Conservation (phyloP, 2,113 vertebrate species). For the Xenopus borealis region DNA sequence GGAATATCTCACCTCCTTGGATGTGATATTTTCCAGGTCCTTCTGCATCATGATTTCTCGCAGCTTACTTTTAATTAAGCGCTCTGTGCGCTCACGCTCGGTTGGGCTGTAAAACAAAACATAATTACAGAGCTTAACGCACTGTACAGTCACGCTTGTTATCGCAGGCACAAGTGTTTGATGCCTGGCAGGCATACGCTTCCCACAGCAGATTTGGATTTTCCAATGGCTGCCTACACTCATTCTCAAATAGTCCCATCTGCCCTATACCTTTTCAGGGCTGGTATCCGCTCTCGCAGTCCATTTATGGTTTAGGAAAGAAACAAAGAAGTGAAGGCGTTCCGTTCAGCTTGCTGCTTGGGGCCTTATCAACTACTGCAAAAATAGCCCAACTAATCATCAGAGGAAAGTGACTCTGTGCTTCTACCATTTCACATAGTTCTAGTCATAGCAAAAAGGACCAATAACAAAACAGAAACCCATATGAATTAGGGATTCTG, state of each 20-base stretch:
- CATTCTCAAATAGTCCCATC: slow-evolving; percentile 3
- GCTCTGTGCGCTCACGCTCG: slow-evolving; percentile 88
- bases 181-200: slow-evolving; percentile 14
- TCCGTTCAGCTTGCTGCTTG: slow-evolving; percentile 62
- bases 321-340: slow-evolving; percentile 59
- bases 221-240: slow-evolving; percentile 31
- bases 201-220: background rate
- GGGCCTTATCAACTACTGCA: slow-evolving; percentile 66
- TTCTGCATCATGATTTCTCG: slow-evolving; percentile 99
- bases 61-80: slow-evolving; percentile 89
- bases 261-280: slow-evolving; percentile 62
- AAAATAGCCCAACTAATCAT: slow-evolving; percentile 73
- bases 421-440: too few species aligned
- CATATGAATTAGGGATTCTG: too few species aligned
- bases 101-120: slow-evolving; percentile 77
- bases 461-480: too few species aligned
- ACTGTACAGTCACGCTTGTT: background rate
- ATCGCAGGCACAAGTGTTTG: slow-evolving; percentile 16
- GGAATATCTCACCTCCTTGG: slow-evolving; percentile 81
- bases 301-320: slow-evolving; percentile 69
- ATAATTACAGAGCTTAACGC: slow-evolving; percentile 10
- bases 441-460: too few species aligned
- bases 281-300: slow-evolving; percentile 61
- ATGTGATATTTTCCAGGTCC: slow-evolving; percentile 95
- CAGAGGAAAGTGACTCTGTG: slow-evolving; percentile 40